Evolutionary conservation across 1,140 invertebrate genomes (phyloP).

Genomic region (Bombus affinis): DNA sequence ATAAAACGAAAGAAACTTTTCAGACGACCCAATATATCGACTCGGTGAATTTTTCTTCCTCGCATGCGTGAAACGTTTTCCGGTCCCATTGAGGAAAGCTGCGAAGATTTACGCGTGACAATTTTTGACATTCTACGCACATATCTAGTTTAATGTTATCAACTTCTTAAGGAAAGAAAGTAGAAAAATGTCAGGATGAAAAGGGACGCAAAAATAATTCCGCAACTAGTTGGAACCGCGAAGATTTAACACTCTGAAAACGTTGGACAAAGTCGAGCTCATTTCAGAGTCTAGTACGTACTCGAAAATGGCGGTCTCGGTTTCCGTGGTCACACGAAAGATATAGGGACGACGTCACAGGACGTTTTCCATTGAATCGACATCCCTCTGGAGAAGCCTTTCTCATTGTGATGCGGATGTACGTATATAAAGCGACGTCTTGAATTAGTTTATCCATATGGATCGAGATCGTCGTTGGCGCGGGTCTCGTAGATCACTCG

Average conservation of each 20-base stretch:
- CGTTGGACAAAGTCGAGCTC: background rate
- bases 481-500: constrained; percentile 62
- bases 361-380: constrained; percentile 51
- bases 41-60: too few species aligned
- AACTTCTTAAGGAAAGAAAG: background rate
- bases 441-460: constrained; percentile 71
- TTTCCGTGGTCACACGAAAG: constrained; percentile 11
- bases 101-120: too few species aligned
- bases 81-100: too few species aligned
- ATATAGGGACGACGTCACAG: constrained; percentile 1
- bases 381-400: constrained; percentile 36
- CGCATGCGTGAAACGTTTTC: too few species aligned
- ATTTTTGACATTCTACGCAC: too few species aligned
- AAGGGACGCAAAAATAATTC: background rate
- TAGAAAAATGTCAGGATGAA: background rate
- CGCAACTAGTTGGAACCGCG: background rate
- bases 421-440: constrained; percentile 44
- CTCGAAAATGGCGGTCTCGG: background rate
- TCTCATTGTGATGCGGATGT: constrained; percentile 43
- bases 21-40: too few species aligned
- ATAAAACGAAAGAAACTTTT: too few species aligned
- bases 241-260: background rate
- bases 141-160: background rate
- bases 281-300: background rate
- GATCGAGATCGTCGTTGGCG: constrained; percentile 51